A percentile compares a stretch with the other conserved stretches of the same genome.
phyloP scores from a whole-genome alignment of 2,888 invertebrate genomes.

The Ophonus ardosiacus region DNA sequence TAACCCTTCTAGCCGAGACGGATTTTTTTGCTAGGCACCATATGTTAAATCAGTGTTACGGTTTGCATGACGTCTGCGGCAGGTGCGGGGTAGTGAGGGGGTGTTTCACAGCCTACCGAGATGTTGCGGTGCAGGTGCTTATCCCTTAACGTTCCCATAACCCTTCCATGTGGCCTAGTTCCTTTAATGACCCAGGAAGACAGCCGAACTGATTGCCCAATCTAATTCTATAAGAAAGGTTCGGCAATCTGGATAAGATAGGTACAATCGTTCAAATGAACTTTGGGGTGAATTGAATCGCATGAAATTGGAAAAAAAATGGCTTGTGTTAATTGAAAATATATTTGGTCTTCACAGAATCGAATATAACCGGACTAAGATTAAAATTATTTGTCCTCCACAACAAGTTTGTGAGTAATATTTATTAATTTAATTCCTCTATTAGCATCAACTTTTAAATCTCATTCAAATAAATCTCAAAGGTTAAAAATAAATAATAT shows the following conservation, averaged over 20 bases:
- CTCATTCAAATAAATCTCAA: not conserved
- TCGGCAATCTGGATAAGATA: not conserved
- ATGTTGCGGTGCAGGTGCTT: slow-evolving; percentile 72
- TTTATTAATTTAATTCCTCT: not conserved
- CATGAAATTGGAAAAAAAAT: not conserved
- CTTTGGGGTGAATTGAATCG: not conserved
- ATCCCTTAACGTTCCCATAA: slow-evolving; percentile 70
- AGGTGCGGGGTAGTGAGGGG: slow-evolving; percentile 53
- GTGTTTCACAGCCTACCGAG: slow-evolving; percentile 24
- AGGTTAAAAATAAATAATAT: slow-evolving; percentile 9
- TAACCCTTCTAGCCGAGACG: not conserved
- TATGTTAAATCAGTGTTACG: slow-evolving; percentile 68
- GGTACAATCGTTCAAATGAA: not conserved
- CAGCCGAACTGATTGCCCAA: slow-evolving; percentile 72
- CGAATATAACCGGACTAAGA: too few relatives aligned
- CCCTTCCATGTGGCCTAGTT: slow-evolving; percentile 71
- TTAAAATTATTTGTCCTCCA: too few relatives aligned
- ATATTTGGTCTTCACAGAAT: too few relatives aligned
- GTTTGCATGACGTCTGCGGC: not conserved
- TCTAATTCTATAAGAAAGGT: slow-evolving; percentile 64
- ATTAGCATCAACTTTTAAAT: not conserved
- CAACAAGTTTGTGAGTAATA: too few relatives aligned
- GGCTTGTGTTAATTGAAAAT: not conserved
- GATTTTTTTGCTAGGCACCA: not conserved
- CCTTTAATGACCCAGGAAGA: slow-evolving; percentile 72